phyloP scores from a whole-genome alignment of 2,888 invertebrate species.

The Gibbula magus region DNA sequence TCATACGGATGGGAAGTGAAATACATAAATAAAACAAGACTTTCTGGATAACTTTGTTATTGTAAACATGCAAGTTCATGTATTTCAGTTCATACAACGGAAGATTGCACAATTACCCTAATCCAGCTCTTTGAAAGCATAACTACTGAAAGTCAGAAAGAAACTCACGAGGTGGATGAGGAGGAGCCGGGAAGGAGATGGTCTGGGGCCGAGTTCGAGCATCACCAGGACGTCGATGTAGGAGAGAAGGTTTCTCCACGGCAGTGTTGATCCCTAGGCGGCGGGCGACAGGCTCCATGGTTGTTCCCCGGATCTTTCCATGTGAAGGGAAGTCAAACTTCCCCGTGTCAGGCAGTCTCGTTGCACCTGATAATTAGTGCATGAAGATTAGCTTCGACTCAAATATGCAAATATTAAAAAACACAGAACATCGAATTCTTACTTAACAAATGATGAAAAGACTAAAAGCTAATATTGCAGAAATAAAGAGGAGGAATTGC shows the following conservation, averaged over 20 bases:
- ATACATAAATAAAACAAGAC: too few relatives aligned
- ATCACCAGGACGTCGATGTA: conserved; percentile 53
- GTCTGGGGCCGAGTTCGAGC: conserved; percentile 54
- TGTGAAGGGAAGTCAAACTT: conserved; percentile 44
- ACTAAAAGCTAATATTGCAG: too few relatives aligned
- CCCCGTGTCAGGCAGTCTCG: conserved; percentile 57
- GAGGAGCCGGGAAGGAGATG: conserved; percentile 52
- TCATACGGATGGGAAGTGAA: too few relatives aligned
- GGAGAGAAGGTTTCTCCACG: conserved; percentile 66
- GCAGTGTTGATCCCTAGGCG: conserved; percentile 70
- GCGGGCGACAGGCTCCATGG: conserved; percentile 63
- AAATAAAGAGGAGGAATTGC: background rate
- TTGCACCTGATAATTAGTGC: conserved; percentile 57
- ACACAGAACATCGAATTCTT: too few relatives aligned
- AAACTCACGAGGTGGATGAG: conserved; percentile 37
- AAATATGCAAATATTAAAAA: too few relatives aligned
- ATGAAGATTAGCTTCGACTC: background rate
- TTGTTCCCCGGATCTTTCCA: conserved; percentile 46
- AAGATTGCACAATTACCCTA: too few relatives aligned
- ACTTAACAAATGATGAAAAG: too few relatives aligned
- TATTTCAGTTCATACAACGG: too few relatives aligned
- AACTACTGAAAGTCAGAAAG: too few relatives aligned
- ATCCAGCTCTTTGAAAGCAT: too few relatives aligned
- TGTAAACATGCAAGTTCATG: too few relatives aligned
- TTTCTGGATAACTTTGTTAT: too few relatives aligned